Percentiles rank a stretch among this genome's conserved stretches.
Conservation (phyloP, 2,113 vertebrate genomes). For the Salvelinus alpinus region DNA sequence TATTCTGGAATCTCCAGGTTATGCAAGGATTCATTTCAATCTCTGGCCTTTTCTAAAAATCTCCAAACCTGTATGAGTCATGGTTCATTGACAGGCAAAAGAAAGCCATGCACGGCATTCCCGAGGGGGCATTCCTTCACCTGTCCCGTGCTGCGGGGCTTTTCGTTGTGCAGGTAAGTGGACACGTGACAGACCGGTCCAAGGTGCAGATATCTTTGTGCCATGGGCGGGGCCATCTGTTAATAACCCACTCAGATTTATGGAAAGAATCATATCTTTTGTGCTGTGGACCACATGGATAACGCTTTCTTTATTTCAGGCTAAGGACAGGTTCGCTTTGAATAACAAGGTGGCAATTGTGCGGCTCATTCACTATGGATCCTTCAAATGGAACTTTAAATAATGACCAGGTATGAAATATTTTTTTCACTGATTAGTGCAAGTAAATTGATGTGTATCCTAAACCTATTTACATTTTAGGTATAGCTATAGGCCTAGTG, state of each 20-base stretch:
- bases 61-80: no score
- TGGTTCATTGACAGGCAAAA: neutral
- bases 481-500: no score
- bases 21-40: no score
- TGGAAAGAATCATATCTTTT: neutral
- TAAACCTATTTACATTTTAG: neutral
- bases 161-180: neutral
- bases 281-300: no score
- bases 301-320: no score
- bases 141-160: neutral
- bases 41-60: no score
- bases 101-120: neutral
- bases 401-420: no score
- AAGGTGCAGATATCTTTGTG: neutral
- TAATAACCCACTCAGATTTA: neutral
- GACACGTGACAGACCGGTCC: neutral
- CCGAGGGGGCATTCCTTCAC: neutral
- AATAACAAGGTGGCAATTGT: no score
- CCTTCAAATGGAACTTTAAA: slow-evolving; percentile 8
- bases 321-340: no score
- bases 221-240: neutral
- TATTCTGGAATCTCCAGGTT: no score
- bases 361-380: neutral
- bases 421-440: no score
- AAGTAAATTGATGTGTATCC: neutral